Evolutionary conservation across 2,888 invertebrate species (phyloP), one percentile per base, ranked within the genome.

Genomic region (Caenorhabditis sp.): DNA sequence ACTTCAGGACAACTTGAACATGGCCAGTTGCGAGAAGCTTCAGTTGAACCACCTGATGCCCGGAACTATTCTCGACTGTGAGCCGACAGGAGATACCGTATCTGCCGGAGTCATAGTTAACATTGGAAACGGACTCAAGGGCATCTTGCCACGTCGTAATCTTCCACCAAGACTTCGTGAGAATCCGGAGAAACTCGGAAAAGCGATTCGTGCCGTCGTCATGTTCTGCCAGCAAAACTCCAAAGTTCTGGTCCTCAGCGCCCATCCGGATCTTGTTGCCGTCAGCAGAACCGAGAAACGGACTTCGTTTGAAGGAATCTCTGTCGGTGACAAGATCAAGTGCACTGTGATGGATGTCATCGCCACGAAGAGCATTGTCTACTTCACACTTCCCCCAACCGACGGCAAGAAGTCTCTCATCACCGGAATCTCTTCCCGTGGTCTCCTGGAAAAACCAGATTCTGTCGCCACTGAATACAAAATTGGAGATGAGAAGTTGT

Each of bases 191-290:
- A 69, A 82, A 26, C 82, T 89, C 26, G 82, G 80, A 20, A 88
- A 86, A 71, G 64, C 89, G 3, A 77, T 90, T 28, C 86, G 90
- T n/a, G 87, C 81, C 44, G 83, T 89, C 18, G 89, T 91, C 8
- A 78, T 88, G 70, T 71, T 87, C 53, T 87, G 86, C 35, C 87
- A 88, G 64, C 90, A 88, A 60, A 88, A 89, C 64, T 85, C 88
- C 4, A 85, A 86, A 26, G 62, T 91, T 0, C 82, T 91, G 26
- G 88, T 89, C 13, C 80, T 91, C 50, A 84, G 78, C 44, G 91
- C 89, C 13, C 90, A 90, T 82, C 90, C 90, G 0, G 91, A 91
- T 56, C 83, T 91, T 61, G 86, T 91, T 2, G 89, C 91, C 1
- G 72, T 89, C 15, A 86, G 87, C 58, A 87, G 87, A 58, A 64